Base-by-base conservation (phyloP, 2,888 invertebrate species). In the Melinaea menophilus region DNA sequence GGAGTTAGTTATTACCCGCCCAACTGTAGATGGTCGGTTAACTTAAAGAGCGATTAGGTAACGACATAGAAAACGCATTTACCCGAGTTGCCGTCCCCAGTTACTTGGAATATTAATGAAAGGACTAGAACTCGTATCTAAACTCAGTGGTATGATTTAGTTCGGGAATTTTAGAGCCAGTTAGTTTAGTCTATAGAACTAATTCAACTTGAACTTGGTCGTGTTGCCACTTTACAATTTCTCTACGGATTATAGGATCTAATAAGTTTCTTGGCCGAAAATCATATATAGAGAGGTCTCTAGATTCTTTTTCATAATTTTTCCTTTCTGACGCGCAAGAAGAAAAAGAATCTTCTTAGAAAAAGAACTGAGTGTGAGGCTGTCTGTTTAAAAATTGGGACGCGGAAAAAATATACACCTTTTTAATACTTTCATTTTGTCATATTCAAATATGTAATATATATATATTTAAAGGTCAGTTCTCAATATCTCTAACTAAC, bases 61-160 rank as follows among this genome's bases (percentile, higher is more conserved):
- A 71, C 75, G 79, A 87, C 86, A 84, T 78, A 73, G 82, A 82
- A 86, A 85, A 80, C 86, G 85, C 88, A 88, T 88, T 88, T 84
- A 81, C 80, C 72, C 76, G 81, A 73, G 73, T 81, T 79, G 79
- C 74, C 58, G 71, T 73, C 72, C 72, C 71, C 69, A 76, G 75
- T 81, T 76, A 81, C 80, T 82, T 70, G 70, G 84, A 84, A 87
- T 88, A 87, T 84, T 86, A 86, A 86, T 85, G 84, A 80, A 77
- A 70, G 72, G 73, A 72, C 65, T 73, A 75, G 74, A 71, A 72
- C 73, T 75, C 65, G 69, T 72, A 71, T 67, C 59, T 66, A 66
- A 71, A 61, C 61, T 58, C 60, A 46, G 58, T 65, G 47, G 54
- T 64, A 67, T 72, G 72, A 72, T 72, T 73, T 72, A 75, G 70